Base-by-base conservation (phyloP, 2,797 vertebrate species). In the Sarcophilus harrisii region DNA sequence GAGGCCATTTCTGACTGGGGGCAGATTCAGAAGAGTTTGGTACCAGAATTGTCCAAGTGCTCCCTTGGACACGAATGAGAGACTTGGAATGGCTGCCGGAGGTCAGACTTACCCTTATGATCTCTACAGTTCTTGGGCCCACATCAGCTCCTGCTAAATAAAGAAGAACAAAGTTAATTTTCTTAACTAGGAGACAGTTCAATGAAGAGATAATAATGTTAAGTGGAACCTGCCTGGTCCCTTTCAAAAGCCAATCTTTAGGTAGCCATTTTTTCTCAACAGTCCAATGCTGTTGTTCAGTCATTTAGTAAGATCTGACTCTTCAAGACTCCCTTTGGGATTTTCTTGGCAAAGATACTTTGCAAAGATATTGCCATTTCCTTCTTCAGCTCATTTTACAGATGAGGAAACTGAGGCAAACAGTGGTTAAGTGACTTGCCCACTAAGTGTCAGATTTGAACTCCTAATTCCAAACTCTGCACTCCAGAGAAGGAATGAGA, bases 121-220 rank as follows among this genome's bases (percentile, higher is more conserved):
- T 99, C 95, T 99, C 99, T 98, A 99, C 99, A 0, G 99, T 99
- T 91, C 99, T 99, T 6, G 99, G 94, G 87, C 98, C 98, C 59
- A 57, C 96, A 92, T 99, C 99, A 29, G 93, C 95, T 73, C 98
- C 99, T 99, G 32, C 38, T 94, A 98, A 96, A 97, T 97, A 98
- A 96, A 95, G 97, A 98, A 97, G 95, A 96, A 98, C 96, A 97
- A 73, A 97, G 97, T 98, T 97, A 98, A 97, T 96, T 98, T 92
- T 96, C 98, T 96, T 96, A 96, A 98, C 97, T 97, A 97, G 98
- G 97, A 98, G 95, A 98, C 95, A 97, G 97, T 94, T 96, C 90
- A 97, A 97, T 97, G 97, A 98, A 96, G 96, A 97, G 96, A 96
- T 94, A 97, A 97, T 66, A 60, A 49, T 96, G 89, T 94, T 95